These are phyloP conservation scores for Martes martes DNA, from an alignment of 2,113 vertebrate genomes.

Conservation along the genomic window DNA sequence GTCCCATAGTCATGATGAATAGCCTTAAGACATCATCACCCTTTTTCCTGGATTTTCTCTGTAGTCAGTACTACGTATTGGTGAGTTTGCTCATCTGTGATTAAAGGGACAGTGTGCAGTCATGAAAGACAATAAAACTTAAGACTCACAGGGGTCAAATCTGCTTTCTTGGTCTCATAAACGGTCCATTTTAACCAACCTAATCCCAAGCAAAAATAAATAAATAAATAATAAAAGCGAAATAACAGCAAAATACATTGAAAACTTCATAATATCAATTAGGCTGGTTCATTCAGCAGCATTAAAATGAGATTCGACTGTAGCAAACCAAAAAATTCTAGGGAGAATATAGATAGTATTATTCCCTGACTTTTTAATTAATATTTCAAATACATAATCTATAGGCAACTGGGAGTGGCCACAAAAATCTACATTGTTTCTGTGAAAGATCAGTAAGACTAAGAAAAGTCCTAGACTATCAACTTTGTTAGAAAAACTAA, in stretches of 20 bases:
- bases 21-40: background rate
- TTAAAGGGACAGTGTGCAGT: background rate
- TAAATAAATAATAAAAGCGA: background rate
- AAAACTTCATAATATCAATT: background rate
- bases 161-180: background rate
- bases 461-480: background rate
- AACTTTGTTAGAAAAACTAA: conserved; percentile 25
- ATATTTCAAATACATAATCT: background rate
- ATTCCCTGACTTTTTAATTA: background rate
- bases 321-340: background rate
- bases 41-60: background rate
- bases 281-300: background rate
- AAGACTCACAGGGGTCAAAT: background rate
- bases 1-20: background rate
- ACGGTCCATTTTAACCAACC: background rate
- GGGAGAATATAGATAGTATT: background rate
- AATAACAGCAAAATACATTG: background rate
- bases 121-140: conserved; percentile 33
- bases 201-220: background rate
- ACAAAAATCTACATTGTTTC: background rate
- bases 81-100: background rate
- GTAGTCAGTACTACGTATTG: background rate
- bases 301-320: conserved; percentile 1
- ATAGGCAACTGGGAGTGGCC: background rate
- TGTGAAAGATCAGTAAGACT: background rate